A percentile compares a stretch with the other conserved stretches of the same genome.
phyloP scores from a whole-genome alignment of 2,797 vertebrate genomes.

The Argya squamiceps region DNA sequence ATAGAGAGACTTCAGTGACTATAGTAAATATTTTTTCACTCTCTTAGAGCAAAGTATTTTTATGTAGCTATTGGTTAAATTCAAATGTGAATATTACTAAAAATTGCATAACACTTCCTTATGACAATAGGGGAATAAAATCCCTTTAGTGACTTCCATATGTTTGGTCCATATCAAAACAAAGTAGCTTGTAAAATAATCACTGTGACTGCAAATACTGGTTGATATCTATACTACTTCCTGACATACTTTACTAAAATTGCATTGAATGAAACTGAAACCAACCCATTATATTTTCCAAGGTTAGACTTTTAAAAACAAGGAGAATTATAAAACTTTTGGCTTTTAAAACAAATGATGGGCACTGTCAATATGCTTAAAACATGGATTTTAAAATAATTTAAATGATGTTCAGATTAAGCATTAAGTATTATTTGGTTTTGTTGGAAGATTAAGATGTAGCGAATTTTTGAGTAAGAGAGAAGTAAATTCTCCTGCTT shows the following conservation, averaged over 20 bases:
- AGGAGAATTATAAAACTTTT: background rate
- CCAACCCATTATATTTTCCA: background rate
- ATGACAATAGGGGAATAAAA: background rate
- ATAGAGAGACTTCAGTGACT: background rate
- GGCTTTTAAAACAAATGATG: background rate
- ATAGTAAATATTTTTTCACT: background rate
- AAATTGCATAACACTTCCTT: background rate
- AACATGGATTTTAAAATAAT: background rate
- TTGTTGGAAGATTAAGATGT: background rate
- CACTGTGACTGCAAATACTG: background rate
- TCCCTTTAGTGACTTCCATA: rapidly evolving
- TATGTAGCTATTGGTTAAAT: background rate
- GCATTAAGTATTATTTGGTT: background rate
- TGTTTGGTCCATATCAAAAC: background rate
- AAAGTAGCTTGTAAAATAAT: background rate
- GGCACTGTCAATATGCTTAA: background rate
- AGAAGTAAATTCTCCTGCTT: background rate
- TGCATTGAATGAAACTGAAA: background rate
- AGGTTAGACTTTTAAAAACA: background rate
- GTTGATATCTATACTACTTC: background rate
- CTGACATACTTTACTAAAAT: background rate
- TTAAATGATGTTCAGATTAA: background rate
- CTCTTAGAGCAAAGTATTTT: background rate
- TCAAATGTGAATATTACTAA: background rate
- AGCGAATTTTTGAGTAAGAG: background rate